A percentile compares a stretch with the other conserved stretches of the same genome.
phyloP scores from a whole-genome alignment of 2,888 invertebrate genomes.

The Callinectes sapidus region DNA sequence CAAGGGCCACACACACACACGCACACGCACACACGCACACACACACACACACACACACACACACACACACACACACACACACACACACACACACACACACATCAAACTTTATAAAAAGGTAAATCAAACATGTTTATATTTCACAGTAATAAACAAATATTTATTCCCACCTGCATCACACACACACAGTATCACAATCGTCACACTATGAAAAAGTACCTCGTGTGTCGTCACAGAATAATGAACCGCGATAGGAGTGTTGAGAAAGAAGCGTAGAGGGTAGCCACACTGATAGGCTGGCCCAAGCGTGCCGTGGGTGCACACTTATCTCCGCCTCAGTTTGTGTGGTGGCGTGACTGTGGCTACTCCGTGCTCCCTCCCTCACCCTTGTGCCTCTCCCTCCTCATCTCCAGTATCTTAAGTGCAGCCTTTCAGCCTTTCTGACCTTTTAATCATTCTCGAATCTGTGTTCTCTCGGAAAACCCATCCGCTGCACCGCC shows the following conservation, averaged over 20 bases:
- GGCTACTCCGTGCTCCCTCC: background rate
- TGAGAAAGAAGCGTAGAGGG: background rate
- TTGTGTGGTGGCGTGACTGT: slow-evolving; percentile 3
- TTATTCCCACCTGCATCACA: background rate
- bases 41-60: slow-evolving; percentile 44
- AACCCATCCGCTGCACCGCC: background rate
- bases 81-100: slow-evolving; percentile 34
- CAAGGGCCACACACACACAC: slow-evolving; percentile 12
- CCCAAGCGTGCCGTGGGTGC: background rate
- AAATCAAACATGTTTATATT: background rate
- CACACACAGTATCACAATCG: background rate
- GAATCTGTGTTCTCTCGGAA: background rate
- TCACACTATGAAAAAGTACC: background rate
- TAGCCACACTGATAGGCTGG: background rate
- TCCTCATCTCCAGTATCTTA: background rate
- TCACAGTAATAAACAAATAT: background rate
- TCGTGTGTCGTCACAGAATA: background rate
- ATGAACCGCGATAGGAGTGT: background rate
- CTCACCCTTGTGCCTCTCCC: background rate
- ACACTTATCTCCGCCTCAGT: slow-evolving; percentile 23
- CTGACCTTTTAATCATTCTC: background rate
- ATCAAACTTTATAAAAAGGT: background rate
- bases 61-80: slow-evolving; percentile 27
- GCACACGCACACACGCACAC: slow-evolving; percentile 31
- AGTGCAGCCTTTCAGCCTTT: background rate